Evolutionary conservation across 2,113 vertebrate genomes (phyloP).

Genomic region (Chlorodrepanis virens): DNA sequence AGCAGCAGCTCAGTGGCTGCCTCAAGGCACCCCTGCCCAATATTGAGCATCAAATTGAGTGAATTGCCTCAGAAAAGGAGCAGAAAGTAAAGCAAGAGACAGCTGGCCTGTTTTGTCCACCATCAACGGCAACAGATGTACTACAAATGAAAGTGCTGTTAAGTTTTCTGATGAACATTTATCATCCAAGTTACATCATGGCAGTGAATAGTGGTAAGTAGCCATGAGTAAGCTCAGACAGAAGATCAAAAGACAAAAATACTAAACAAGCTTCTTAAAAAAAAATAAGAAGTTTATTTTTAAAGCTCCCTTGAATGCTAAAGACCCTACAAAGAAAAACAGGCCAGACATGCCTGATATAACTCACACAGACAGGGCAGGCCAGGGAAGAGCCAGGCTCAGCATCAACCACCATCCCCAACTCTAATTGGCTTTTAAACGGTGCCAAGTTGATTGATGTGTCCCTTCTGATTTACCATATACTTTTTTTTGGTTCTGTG

Average conservation of each 20-base stretch:
- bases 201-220: fast-evolving
- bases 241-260: not conserved
- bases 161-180: not conserved
- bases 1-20: not conserved
- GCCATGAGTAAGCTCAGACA: not conserved
- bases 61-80: not conserved
- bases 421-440: not conserved
- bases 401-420: not conserved
- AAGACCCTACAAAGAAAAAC: not conserved
- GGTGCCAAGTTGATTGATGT: not conserved
- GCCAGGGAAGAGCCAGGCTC: not conserved
- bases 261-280: not conserved
- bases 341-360: fast-evolving
- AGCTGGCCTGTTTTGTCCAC: not conserved
- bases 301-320: not conserved
- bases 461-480: not conserved
- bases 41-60: not conserved
- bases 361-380: too few relatives aligned
- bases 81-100: not conserved
- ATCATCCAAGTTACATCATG: not conserved
- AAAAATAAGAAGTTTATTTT: not conserved
- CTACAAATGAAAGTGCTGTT: not conserved
- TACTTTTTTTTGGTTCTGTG: not conserved
- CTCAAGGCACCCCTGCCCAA: not conserved
- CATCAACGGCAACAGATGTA: too few relatives aligned